Base-by-base conservation (phyloP, 2,888 invertebrate genomes). In the Scaptomyza flava region DNA sequence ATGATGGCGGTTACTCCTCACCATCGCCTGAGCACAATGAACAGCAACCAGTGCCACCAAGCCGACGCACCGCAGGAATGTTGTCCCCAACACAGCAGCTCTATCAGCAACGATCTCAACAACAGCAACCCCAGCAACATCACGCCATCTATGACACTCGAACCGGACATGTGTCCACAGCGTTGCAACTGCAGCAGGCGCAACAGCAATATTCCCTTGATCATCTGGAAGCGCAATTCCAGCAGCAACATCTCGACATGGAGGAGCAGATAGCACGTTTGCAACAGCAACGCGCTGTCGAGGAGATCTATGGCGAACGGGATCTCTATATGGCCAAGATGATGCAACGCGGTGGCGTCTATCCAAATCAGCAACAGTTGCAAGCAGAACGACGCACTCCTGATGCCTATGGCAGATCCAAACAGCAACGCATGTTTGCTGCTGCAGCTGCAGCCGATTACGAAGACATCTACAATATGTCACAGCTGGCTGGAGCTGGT, bases 361-460 rank as follows among this genome's bases (percentile, higher is more conserved):
- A 79, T 54, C 78, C 81, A 31, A 79, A 82, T 48, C 85, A 85
- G 50, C 81, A 81, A 34, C 83, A 89, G 8, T 67, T 90, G 66
- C 91, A 91, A 43, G 90, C 91, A 3, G 96, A 97, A 89, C 93
- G 96, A 77, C 93, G 96, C 75, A 96, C 96, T 0, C 96, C 96
- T 0, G 97, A 97, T 87, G 96, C 96, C 11, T 97, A 97, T 87
- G 96, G 96, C 1, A 93, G 96, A 70, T 95, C 95, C 2, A 93
- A 93, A 80, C 90, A 93, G 79, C 90, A 90, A 63, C 89, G 91
- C 9, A 86, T 91, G 17, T 76, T 93, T 93, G 91, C 93, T 90
- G 91, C 80, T 1, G 82, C 84, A 0, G 80, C 69, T 6, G 81
- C 81, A 2, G 81, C 93, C 90, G 96, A 96, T 89, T 96, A 96